A percentile compares a stretch with the other conserved stretches of the same genome.
These are phyloP conservation scores for Galerucella pusilla DNA, from an alignment of 2,888 invertebrate species.

Conservation along the genomic window DNA sequence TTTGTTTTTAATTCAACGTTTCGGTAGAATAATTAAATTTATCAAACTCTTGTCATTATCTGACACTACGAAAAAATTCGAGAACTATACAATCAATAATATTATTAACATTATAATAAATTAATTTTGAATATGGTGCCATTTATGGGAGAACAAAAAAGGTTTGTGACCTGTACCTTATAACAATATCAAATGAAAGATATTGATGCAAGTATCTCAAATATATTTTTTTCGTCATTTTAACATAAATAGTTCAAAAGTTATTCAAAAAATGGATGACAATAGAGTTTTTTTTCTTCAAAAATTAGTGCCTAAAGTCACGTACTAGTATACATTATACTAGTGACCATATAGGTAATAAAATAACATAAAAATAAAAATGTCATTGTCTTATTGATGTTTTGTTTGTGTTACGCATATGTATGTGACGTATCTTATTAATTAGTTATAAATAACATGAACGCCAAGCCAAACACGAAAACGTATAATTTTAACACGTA, in stretches of 20 bases:
- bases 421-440: background rate
- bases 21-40: too few species aligned
- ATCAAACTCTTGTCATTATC: too few species aligned
- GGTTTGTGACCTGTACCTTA: too few species aligned
- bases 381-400: slow-evolving; percentile 5
- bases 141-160: too few species aligned
- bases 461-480: background rate
- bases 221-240: too few species aligned
- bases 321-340: background rate
- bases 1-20: too few species aligned
- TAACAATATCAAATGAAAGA: too few species aligned
- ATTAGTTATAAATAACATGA: slow-evolving; percentile 6
- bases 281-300: background rate
- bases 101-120: too few species aligned
- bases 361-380: background rate
- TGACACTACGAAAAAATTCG: too few species aligned
- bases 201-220: too few species aligned
- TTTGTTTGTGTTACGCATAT: background rate
- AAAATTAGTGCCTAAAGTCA: background rate
- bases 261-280: background rate
- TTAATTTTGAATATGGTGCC: too few species aligned
- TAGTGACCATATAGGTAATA: slow-evolving; percentile 2
- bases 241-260: background rate
- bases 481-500: background rate
- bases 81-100: too few species aligned